These are phyloP conservation scores for Cyphomyrmex costatus DNA, from an alignment of 1,140 invertebrate genomes.

Conservation along the genomic window DNA sequence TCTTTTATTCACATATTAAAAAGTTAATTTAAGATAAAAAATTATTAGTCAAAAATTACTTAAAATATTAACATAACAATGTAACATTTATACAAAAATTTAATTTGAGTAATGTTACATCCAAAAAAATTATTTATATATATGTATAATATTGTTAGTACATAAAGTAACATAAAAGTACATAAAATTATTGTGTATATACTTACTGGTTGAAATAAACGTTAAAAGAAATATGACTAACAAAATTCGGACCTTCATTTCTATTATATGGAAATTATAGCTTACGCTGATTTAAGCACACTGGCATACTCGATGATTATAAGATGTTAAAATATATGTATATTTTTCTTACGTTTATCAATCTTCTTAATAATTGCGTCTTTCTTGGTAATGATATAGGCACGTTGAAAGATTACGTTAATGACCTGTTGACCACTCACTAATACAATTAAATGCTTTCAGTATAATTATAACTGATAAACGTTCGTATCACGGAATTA, in stretches of 20 bases:
- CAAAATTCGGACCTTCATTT: conserved; percentile 59
- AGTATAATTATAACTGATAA: conserved; percentile 25
- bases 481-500: not conserved
- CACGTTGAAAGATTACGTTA: not conserved
- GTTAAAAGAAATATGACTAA: conserved; percentile 37
- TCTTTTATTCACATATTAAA: not conserved
- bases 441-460: conserved; percentile 19
- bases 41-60: not conserved
- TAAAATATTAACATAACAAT: not conserved
- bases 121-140: not conserved
- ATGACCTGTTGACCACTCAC: conserved; percentile 21
- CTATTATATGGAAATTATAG: not conserved
- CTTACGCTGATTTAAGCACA: not conserved
- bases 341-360: conserved; percentile 40
- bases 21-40: not conserved
- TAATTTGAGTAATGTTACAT: not conserved
- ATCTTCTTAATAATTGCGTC: not conserved
- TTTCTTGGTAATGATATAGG: not conserved
- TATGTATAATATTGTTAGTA: too few relatives aligned
- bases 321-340: not conserved
- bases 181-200: conserved; percentile 2
- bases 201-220: conserved; percentile 48
- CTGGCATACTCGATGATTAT: not conserved
- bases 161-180: not conserved
- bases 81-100: not conserved